Base-by-base conservation (phyloP, 1,140 invertebrate species). In the Periplaneta americana region DNA sequence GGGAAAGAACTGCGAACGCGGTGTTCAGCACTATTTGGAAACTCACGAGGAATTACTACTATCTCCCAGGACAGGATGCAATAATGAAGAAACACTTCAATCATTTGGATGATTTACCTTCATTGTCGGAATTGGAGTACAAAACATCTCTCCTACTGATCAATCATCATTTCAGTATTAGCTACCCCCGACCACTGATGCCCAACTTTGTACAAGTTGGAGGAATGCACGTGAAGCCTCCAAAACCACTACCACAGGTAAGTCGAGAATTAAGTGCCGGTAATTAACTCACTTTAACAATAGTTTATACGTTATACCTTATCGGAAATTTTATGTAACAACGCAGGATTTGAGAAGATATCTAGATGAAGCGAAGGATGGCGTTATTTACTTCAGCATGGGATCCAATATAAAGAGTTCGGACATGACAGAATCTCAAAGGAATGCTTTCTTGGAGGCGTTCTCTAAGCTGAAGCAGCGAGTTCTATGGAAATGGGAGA, bases 401-500 rank as follows among this genome's bases (percentile, higher is more conserved):
- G 91, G 91, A 0, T 89, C 88, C 0, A 82, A 82, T 34, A 34
- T 82, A 22, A 3, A 78, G 32, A 78, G 75, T 74, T 28, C 34
- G 8, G 75, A 34, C 48, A 31, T 81, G 81, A 36, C 32, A 33
- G 37, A 79, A 33, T 11, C 13, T 34, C 80, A 82, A 22, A 33
- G 75, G n/a, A 37, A 82, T 32, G 48, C 74, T 66, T 34, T 78
- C n/a, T 37, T 78, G 6, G 34, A 78, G 66, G 77, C 37, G 22
- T 78, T 79, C 36, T 35, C 76, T 34, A 37, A 82, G 34, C 36
- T 81, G 13, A 82, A 82, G 34, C 76, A 82, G 32, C 22, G 31
- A 17, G 88, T 94, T 0, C 83, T 94, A 0, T 93, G 92, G 93
- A 94, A 94, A 85, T 94, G 90, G 88, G 93, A 94, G 85, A 89